phyloP scores from a whole-genome alignment of 2,888 invertebrate species.

The Ophonus ardosiacus region DNA sequence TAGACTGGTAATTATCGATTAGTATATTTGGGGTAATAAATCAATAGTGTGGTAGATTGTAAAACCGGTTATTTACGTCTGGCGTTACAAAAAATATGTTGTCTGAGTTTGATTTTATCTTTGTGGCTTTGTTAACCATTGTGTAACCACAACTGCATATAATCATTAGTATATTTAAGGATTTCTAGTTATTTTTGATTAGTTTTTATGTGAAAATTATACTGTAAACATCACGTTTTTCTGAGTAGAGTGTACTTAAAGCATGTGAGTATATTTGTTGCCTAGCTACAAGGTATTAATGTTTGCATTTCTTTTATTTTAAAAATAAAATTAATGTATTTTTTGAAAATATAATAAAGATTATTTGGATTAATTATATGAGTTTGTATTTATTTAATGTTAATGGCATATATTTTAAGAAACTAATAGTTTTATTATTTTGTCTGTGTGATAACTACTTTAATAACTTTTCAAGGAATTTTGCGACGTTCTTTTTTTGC shows the following conservation, averaged over 20 bases:
- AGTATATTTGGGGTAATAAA: background rate
- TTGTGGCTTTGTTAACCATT: background rate
- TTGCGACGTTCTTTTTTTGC: too few relatives aligned
- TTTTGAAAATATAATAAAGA: background rate
- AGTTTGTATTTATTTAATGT: background rate
- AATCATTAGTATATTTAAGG: background rate
- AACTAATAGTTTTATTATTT: background rate
- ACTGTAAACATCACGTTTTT: background rate
- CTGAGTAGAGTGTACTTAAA: background rate
- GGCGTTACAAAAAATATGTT: background rate
- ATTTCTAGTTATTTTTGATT: background rate
- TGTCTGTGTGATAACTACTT: background rate
- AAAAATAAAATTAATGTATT: background rate
- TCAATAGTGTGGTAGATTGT: background rate
- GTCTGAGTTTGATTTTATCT: background rate
- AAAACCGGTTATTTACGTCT: background rate
- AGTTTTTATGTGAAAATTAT: background rate
- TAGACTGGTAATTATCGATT: background rate
- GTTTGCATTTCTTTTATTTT: background rate
- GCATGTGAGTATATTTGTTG: background rate
- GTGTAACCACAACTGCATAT: background rate
- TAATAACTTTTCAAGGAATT: too few relatives aligned
- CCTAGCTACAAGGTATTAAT: background rate
- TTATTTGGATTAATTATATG: background rate
- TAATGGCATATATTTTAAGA: background rate